Evolutionary conservation across 2,113 vertebrate species (phyloP), one percentile per base, ranked within the genome.

Genomic region (Myxocyprinus asiaticus): DNA sequence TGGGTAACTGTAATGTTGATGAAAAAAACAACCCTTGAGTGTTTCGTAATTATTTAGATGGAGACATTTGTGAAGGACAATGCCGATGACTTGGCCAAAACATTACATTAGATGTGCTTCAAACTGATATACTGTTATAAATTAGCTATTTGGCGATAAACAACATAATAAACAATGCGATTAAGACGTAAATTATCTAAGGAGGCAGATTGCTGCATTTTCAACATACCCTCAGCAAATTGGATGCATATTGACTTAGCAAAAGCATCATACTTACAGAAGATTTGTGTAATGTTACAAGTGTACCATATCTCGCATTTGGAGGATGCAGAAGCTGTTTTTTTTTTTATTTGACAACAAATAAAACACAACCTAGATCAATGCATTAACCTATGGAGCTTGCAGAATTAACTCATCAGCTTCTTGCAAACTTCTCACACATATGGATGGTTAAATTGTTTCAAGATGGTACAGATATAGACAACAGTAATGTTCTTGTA

Each of bases 401-500:
- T 3, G 7, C 45, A 55, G 33, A 65, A 65, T 76, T 53, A 64
- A 53, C 33, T 53, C 11, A 65, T 50, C 74, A 53, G 47, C 74
- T 55, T 66, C 11, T 7, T 42, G 22, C 56, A 63, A 63, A 50
- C 17, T 33, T 43, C 74, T 65, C 50, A 76, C 62, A 76, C 74
- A 76, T 76, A 61, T 76, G 74, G 62, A 76, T 76, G 22, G 33
- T 65, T 65, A 15, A 58, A 65, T 44, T 53, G 74, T 65, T 76
- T 55, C 74, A 76, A 76, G 47, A 76, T 76, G 73, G 15, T 51
- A 53, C 3, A n/a, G 33, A 44, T 14, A 15, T 9, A 15, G 51
- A 55, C 47, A 76, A 76, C 22, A 76, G 6, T 33, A 48, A 66
- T 2, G 45, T 64, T 63, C 45, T 44, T 64, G 44, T 43, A 51